phyloP scores from a whole-genome alignment of 2,797 vertebrate species.

The Phataginus tetradactyla region DNA sequence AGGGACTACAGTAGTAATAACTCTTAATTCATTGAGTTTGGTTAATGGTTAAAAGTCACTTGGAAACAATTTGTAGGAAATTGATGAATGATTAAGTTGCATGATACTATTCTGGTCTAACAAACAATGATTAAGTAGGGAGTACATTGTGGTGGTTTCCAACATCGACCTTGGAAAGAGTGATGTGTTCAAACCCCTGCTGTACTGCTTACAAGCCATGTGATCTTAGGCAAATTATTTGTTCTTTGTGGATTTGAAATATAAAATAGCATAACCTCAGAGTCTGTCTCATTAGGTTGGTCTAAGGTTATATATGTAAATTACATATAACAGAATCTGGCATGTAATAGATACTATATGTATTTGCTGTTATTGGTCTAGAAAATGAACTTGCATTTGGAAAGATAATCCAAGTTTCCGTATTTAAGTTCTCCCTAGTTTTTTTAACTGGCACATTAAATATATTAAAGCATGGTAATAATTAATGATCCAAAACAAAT shows the following conservation, averaged over 20 bases:
- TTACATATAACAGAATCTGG: background rate
- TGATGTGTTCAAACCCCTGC: background rate
- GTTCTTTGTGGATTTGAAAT: background rate
- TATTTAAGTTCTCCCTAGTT: background rate
- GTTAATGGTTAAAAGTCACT: conserved; percentile 23
- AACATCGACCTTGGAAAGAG: background rate
- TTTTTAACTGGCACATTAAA: background rate
- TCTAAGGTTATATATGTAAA: background rate
- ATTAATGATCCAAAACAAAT: background rate
- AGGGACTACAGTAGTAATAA: background rate
- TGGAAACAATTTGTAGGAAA: background rate
- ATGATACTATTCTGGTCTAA: background rate
- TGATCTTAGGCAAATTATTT: background rate
- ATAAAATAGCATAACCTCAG: background rate
- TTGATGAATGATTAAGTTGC: background rate
- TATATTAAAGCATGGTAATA: background rate
- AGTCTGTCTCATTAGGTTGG: background rate
- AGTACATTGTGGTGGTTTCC: background rate
- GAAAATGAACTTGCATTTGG: background rate
- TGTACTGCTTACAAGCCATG: background rate
- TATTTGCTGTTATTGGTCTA: background rate
- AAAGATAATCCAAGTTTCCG: background rate
- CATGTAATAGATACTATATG: background rate
- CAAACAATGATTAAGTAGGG: background rate
- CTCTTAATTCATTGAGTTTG: background rate